Evolutionary conservation across 2,113 vertebrate genomes (phyloP), one percentile per base, ranked within the genome.

Genomic region (Chaetodon auriga): DNA sequence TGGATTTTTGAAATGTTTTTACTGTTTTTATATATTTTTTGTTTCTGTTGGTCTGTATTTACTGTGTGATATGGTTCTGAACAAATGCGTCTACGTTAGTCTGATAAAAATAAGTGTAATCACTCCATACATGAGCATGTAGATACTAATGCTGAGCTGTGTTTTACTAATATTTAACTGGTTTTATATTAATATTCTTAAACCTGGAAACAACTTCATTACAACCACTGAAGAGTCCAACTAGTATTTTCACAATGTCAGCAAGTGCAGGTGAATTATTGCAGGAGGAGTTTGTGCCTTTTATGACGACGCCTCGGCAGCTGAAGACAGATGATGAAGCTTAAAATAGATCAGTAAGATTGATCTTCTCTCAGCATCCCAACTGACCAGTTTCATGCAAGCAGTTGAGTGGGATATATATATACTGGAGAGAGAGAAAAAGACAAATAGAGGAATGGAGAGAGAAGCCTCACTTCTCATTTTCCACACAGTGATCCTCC

Each of bases 271-370:
- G 43, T 4, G 3, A 69, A 48, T 55, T 62, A 55, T 75, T 9
- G 60, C 30, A 69, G 51, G 19, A 38, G 35, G 46, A 60, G 16
- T 25, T 74, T 41, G 68, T 73, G 46, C 12, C 3, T 36, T 68
- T 75, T 48, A 70, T 19, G 45, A 68, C 55, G 61, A 68, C 58
- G 21, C 25, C 21, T 69, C 61, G 61, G 38, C 43, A 61, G 63
- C 54, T 69, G 70, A 60, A 75, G 55, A 78, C 55, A 64, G 66
- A 73, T 78, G 71, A 80, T 21, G 51, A 79, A 72, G 75, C 75
- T 90, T 62, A 77, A 79, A 75, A 83, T 74, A 53, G 72, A 85
- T 68, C 49, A 71, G 55, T 41, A n/a, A 62, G 21, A 75, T 76
- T 65, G 57, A 86, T 75, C 57, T 71, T 61, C 64, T 75, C 36